Base-by-base conservation (phyloP, 2,797 vertebrate species). In the Anniella stebbinsi region DNA sequence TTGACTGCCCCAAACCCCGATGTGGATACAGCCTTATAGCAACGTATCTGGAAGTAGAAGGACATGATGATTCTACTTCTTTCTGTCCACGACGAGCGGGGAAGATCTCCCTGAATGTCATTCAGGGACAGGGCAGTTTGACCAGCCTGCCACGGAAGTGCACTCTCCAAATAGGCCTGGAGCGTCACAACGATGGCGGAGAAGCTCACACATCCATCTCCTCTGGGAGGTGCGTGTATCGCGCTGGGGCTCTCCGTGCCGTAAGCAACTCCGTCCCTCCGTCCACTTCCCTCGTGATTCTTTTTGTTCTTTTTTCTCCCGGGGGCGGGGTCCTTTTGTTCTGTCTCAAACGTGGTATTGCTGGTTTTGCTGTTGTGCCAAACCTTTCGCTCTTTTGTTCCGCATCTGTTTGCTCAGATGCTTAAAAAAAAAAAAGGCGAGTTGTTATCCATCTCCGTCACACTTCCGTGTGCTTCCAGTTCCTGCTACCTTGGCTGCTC, bases 321-420 rank as follows among this genome's bases (percentile, higher is more conserved):
- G 15, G 2, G 15, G n/a, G n/a, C n/a, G n/a, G 36, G 54, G 33
- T 89, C 80, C n/a, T n/a, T 89, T 90, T 67, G 78, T 87, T 90
- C 78, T 38, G 45, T 51, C 23, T 77, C 41, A 17, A 54, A 72
- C 17, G 36, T 30, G 66, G 30, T 7, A 60, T 69, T 2, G 15
- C n/a, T 33, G 45, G 33, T 78, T 63, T 30, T 33, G 25, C 30
- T 18, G 1, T n/a, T 12, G 63, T 45, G 38, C 23, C 48, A n/a
- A 23, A 23, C 21, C 21, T 33, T 21, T 41, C 18, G 5, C 11
- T 25, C 30, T 73, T 72, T 63, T 33, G 83, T 76, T 80, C 60
- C 41, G 2, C 11, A 23, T 73, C 33, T 23, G 30, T 70, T 69
- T 23, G n/a, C 21, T 66, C 82, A 73, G 23, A 45, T 21, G 60